Evolutionary conservation across 2,113 vertebrate genomes (phyloP).

Genomic region (Oreamnos americanus): DNA sequence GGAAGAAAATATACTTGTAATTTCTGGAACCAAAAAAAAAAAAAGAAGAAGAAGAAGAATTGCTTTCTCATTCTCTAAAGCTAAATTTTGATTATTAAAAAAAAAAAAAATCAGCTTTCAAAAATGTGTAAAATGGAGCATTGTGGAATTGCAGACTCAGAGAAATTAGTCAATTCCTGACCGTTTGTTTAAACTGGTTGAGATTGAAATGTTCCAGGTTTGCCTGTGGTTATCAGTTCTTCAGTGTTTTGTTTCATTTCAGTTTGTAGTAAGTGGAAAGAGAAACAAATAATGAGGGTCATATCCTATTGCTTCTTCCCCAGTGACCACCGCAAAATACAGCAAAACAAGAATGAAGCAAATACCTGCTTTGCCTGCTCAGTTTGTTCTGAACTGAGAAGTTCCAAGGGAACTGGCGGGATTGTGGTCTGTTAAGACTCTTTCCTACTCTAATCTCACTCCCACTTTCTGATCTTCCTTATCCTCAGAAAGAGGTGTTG

Average conservation of each 20-base stretch:
- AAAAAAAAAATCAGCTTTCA: background rate
- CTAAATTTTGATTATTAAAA: background rate
- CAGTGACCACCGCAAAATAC: background rate
- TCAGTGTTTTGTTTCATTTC: background rate
- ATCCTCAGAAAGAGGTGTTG: slow-evolving; percentile 71
- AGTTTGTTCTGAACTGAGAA: background rate
- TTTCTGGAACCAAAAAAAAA: background rate
- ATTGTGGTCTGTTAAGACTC: too few relatives aligned
- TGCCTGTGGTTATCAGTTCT: background rate
- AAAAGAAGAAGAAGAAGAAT: background rate
- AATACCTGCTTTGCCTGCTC: background rate
- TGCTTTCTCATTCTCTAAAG: background rate
- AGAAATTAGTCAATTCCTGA: background rate
- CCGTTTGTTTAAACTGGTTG: background rate
- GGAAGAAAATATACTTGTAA: background rate
- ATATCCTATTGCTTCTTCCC: background rate
- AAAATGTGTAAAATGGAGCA: background rate
- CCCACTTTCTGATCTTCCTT: slow-evolving; percentile 59
- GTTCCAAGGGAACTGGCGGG: background rate
- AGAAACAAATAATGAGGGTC: background rate
- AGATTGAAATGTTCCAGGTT: background rate
- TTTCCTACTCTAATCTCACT: background rate
- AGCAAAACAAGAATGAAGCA: background rate
- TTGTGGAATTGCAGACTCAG: background rate
- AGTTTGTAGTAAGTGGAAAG: background rate